Evolutionary conservation across 2,888 invertebrate genomes (phyloP).

Genomic region (Himalopsyche anomala): DNA sequence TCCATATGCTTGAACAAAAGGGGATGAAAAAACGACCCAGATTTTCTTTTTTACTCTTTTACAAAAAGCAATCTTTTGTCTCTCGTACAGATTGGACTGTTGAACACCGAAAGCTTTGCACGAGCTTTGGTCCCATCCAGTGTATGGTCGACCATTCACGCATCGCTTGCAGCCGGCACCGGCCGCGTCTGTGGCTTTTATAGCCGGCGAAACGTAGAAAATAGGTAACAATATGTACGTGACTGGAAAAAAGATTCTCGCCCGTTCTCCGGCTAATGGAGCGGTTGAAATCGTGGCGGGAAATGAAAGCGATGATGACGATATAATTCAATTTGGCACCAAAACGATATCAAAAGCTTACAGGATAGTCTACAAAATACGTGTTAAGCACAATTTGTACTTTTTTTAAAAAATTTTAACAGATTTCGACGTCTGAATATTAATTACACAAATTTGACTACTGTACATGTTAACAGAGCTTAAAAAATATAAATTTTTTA

Average conservation of each 20-base stretch:
- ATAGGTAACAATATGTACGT: constrained; percentile 23
- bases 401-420: too few species aligned
- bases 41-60: too few species aligned
- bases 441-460: too few species aligned
- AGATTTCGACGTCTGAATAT: too few species aligned
- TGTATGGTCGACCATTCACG: constrained; percentile 30
- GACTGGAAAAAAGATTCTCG: neutral
- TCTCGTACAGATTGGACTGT: too few species aligned
- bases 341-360: neutral
- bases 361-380: neutral
- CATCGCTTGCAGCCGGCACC: constrained; percentile 21
- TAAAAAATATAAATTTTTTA: too few species aligned
- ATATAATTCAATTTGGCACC: neutral
- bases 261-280: neutral
- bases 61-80: too few species aligned
- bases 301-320: constrained; percentile 16
- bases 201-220: constrained; percentile 1
- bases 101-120: too few species aligned
- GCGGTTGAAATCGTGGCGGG: constrained; percentile 3
- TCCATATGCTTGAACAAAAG: too few species aligned
- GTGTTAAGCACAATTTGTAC: too few species aligned
- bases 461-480: too few species aligned
- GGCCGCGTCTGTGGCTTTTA: neutral
- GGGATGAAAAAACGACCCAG: too few species aligned
- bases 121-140: neutral